Evolutionary conservation across 2,888 invertebrate species (phyloP).

Genomic region (Drosophila testacea): DNA sequence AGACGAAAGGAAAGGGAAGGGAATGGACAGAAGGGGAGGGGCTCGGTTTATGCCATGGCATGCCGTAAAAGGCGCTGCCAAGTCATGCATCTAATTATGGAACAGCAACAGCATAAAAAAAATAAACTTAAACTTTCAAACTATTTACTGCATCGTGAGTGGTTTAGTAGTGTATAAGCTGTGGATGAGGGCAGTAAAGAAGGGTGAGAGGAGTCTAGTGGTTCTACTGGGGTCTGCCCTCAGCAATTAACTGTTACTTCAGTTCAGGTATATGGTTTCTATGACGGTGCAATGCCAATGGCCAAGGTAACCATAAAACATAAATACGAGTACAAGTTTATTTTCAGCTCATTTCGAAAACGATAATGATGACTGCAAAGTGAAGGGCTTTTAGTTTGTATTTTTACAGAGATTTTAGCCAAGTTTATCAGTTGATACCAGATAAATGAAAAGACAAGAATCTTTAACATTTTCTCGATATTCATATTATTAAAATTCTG

Average conservation of each 20-base stretch:
- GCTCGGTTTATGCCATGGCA: not conserved
- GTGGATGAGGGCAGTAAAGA: not conserved
- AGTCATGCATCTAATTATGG: conserved; percentile 78
- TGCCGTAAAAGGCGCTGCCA: conserved; percentile 57
- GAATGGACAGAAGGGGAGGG: conserved; percentile 14
- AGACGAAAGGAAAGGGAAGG: not conserved
- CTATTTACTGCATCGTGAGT: conserved; percentile 53
- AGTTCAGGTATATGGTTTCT: conserved; percentile 38
- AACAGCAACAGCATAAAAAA: conserved; percentile 36
- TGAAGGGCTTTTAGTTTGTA: not conserved
- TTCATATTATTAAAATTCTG: too few species aligned
- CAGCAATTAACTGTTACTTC: conserved; percentile 67
- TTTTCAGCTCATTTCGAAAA: conserved; percentile 16
- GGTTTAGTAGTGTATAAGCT: conserved; percentile 21
- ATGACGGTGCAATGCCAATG: conserved; percentile 50
- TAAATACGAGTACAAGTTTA: conserved; percentile 7
- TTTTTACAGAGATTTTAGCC: not conserved
- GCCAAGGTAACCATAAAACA: conserved; percentile 49
- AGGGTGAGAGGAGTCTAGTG: not conserved
- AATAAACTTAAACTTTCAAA: conserved; percentile 55
- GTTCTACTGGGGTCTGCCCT: conserved; percentile 1
- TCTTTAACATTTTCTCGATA: too few species aligned
- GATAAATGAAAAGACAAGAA: not conserved
- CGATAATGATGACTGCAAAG: not conserved
- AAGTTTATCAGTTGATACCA: not conserved